Evolutionary conservation across 2,797 vertebrate genomes (phyloP).

Genomic region (Petrocephalus schoutedeni): DNA sequence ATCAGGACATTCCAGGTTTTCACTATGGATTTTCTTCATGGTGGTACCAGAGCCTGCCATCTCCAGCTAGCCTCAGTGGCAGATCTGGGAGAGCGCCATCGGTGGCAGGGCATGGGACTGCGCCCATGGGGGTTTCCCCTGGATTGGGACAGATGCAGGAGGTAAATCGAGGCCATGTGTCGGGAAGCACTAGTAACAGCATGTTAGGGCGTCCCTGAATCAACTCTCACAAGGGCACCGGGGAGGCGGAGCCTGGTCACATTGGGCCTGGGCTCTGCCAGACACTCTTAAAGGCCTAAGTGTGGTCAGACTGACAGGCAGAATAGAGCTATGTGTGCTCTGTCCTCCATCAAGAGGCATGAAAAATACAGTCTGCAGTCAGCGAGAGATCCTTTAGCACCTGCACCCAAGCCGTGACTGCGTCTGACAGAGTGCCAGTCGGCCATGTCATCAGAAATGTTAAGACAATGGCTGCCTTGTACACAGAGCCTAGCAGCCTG

Average conservation of each 20-base stretch:
- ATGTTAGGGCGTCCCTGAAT: slow-evolving; percentile 71
- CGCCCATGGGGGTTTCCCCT: slow-evolving; percentile 46
- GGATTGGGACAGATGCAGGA: slow-evolving; percentile 67
- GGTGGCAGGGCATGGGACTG: slow-evolving; percentile 20
- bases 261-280: slow-evolving; percentile 68
- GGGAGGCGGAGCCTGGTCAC: slow-evolving; percentile 69
- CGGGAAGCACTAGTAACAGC: slow-evolving; percentile 67
- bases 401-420: slow-evolving; percentile 32
- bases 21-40: background rate
- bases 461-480: slow-evolving; percentile 10
- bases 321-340: slow-evolving; percentile 47
- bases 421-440: slow-evolving; percentile 1
- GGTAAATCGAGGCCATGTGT: slow-evolving; percentile 70
- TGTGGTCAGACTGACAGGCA: slow-evolving; percentile 52
- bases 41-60: background rate
- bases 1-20: background rate
- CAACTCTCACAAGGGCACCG: slow-evolving; percentile 67
- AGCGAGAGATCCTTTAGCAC: slow-evolving; percentile 45
- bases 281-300: slow-evolving; percentile 76
- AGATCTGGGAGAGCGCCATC: background rate
- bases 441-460: background rate
- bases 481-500: background rate
- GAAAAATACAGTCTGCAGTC: slow-evolving; percentile 62
- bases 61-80: background rate
- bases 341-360: slow-evolving; percentile 45